These are phyloP conservation scores for Dipodomys merriami DNA, from an alignment of 2,113 vertebrate species.

Conservation along the genomic window DNA sequence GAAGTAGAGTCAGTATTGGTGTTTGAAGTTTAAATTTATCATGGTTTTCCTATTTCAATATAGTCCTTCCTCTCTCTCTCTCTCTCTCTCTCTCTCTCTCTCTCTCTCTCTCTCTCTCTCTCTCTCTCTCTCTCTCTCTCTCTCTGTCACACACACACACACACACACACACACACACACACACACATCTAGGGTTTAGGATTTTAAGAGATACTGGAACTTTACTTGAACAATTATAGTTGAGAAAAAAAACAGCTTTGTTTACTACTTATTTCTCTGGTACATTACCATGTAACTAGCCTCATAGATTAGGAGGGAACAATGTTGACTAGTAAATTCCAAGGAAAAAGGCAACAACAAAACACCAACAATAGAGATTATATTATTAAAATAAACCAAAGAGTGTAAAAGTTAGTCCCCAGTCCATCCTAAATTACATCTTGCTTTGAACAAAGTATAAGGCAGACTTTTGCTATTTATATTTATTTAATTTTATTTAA, in stretches of 20 bases:
- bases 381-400: background rate
- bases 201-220: background rate
- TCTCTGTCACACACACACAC: too few species aligned
- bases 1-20: background rate
- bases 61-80: background rate
- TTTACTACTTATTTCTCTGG: conserved; percentile 1
- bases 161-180: too few species aligned
- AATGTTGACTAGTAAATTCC: background rate
- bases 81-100: too few species aligned
- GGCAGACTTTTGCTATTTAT: too few species aligned
- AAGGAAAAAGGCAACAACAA: background rate
- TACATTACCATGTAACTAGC: background rate
- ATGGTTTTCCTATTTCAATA: conserved; percentile 12
- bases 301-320: background rate
- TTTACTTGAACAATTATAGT: conserved; percentile 28
- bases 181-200: background rate
- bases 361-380: background rate
- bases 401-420: background rate
- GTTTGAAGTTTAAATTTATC: background rate
- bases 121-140: too few species aligned
- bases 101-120: too few species aligned
- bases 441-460: background rate
- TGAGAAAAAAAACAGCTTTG: background rate
- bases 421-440: background rate
- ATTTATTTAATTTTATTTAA: too few species aligned